phyloP scores from a whole-genome alignment of 1,140 invertebrate species.

The Belonocnema kinseyi region DNA sequence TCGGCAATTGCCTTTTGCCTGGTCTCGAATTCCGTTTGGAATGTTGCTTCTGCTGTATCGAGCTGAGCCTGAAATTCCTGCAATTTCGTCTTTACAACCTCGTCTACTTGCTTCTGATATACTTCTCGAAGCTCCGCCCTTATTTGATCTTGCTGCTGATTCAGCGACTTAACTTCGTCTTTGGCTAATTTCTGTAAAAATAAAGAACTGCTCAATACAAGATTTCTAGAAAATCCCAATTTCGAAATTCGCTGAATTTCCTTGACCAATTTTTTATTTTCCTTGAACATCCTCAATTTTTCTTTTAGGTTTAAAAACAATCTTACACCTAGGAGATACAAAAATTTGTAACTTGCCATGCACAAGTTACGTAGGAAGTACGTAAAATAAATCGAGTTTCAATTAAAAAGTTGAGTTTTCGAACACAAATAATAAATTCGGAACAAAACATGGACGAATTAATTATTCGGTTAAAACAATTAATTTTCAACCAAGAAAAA shows the following conservation, averaged over 20 bases:
- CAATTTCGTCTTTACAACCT: slow-evolving; percentile 84
- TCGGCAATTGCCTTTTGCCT: slow-evolving; percentile 82
- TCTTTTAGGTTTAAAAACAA: not conserved
- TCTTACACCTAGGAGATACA: not conserved
- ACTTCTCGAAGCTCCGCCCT: slow-evolving; percentile 82
- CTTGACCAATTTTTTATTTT: no score
- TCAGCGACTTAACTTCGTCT: slow-evolving; percentile 76
- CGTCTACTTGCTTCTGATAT: slow-evolving; percentile 88
- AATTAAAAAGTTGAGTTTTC: no score
- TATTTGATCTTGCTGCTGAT: slow-evolving; percentile 79
- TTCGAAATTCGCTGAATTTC: no score
- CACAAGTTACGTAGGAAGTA: no score
- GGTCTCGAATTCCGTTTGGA: slow-evolving; percentile 80
- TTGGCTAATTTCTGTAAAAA: slow-evolving; percentile 74
- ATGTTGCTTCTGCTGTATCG: slow-evolving; percentile 80
- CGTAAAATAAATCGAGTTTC: no score
- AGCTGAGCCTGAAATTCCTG: slow-evolving; percentile 86
- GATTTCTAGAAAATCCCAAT: no score
- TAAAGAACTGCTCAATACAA: slow-evolving; percentile 32
- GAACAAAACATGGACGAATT: no score
- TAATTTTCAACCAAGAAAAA: no score
- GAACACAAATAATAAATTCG: no score
- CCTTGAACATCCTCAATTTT: no score
- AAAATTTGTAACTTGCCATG: no score
- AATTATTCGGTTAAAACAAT: no score